phyloP scores from a whole-genome alignment of 2,888 invertebrate species.

The Caenorhabditis sp. region DNA sequence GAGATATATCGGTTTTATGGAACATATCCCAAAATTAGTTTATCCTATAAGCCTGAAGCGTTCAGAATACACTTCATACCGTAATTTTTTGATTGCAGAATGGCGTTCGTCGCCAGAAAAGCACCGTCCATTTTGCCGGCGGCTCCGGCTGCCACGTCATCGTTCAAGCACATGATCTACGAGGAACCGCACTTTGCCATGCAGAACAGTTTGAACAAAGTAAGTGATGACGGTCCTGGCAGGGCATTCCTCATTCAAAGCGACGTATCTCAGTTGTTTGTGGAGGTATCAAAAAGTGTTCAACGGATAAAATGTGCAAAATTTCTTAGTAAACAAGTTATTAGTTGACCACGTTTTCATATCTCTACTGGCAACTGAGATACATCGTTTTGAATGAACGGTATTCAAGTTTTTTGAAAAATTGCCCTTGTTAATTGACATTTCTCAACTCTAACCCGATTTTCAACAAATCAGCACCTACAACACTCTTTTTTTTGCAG shows the following conservation, averaged over 20 bases:
- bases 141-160: not conserved
- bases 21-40: too few species aligned
- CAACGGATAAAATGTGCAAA: too few species aligned
- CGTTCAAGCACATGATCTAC: constrained; percentile 49
- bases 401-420: not conserved
- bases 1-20: too few species aligned
- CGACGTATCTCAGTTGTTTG: not conserved
- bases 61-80: not conserved
- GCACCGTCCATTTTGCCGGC: constrained; percentile 15
- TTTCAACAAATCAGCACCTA: not conserved
- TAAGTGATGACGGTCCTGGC: too few species aligned
- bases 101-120: constrained; percentile 40
- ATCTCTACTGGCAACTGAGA: too few species aligned
- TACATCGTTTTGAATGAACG: too few species aligned
- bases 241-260: not conserved
- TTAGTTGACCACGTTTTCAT: too few species aligned
- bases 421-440: not conserved
- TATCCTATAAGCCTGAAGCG: too few species aligned
- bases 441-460: not conserved
- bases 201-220: constrained; percentile 44
- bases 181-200: constrained; percentile 47
- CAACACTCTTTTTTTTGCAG: constrained; percentile 37
- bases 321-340: too few species aligned
- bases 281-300: not conserved
- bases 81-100: not conserved